phyloP scores from a whole-genome alignment of 2,797 vertebrate species.

The Harpagifer antarcticus region DNA sequence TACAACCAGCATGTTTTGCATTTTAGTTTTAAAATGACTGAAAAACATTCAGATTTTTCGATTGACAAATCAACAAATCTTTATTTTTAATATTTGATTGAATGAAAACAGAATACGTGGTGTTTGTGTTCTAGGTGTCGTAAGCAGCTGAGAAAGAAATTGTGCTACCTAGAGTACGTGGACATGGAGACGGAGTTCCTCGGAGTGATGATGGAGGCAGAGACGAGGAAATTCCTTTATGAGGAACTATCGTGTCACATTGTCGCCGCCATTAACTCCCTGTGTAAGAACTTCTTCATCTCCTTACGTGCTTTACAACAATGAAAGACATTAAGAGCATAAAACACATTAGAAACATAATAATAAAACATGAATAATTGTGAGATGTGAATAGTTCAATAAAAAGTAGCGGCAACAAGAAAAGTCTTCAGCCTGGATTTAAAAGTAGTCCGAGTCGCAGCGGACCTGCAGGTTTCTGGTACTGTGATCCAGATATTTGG shows the following conservation, averaged over 20 bases:
- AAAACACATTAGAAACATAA: too few species aligned
- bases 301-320: not conserved
- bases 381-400: too few species aligned
- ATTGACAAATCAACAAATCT: not conserved
- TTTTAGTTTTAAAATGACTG: not conserved
- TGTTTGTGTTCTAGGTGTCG: slow-evolving; percentile 67
- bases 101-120: too few species aligned
- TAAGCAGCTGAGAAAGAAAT: slow-evolving; percentile 69
- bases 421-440: too few species aligned
- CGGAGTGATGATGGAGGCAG: slow-evolving; percentile 72
- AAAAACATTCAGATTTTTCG: not conserved
- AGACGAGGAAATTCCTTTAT: slow-evolving; percentile 75
- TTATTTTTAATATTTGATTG: too few species aligned
- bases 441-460: too few species aligned
- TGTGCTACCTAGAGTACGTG: slow-evolving; percentile 78
- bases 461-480: too few species aligned
- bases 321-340: too few species aligned
- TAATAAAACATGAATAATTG: too few species aligned
- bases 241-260: slow-evolving; percentile 66
- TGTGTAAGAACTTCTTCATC: slow-evolving; percentile 71
- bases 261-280: slow-evolving; percentile 46
- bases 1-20: not conserved
- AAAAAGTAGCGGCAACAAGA: too few species aligned
- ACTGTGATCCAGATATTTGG: too few species aligned
- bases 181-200: slow-evolving; percentile 75